These are phyloP conservation scores for Condylostylus longicornis DNA, from an alignment of 1,140 invertebrate genomes.

Conservation along the genomic window DNA sequence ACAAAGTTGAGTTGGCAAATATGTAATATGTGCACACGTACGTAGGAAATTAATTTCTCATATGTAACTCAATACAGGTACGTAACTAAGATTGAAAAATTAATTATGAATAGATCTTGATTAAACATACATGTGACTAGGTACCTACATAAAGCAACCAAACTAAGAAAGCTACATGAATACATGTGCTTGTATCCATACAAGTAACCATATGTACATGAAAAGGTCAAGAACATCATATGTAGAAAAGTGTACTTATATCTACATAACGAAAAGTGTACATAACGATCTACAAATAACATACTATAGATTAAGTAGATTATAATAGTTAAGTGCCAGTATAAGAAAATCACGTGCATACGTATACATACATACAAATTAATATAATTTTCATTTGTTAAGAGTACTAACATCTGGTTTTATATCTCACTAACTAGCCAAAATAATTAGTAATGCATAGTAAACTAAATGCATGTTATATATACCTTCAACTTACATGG, in stretches of 20 bases:
- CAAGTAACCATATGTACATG: no score
- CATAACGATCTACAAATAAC: no score
- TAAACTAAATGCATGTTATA: neutral
- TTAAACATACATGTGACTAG: no score
- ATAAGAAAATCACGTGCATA: neutral
- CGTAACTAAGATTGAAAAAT: neutral
- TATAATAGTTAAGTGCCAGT: neutral
- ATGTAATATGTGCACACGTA: neutral
- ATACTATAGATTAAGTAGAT: neutral
- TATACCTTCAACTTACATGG: slow-evolving; percentile 39
- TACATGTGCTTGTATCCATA: no score
- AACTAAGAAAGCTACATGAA: no score
- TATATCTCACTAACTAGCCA: neutral
- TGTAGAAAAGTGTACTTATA: no score
- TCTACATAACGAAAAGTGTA: no score
- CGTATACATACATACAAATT: neutral
- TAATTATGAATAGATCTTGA: neutral
- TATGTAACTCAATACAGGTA: neutral
- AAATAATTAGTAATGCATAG: neutral
- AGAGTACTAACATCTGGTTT: neutral
- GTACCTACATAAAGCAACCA: no score
- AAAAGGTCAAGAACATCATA: no score
- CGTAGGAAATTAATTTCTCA: neutral
- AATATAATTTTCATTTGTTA: neutral
- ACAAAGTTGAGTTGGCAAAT: neutral